Base-by-base conservation (phyloP, 2,113 vertebrate species). In the Piaya cayana region DNA sequence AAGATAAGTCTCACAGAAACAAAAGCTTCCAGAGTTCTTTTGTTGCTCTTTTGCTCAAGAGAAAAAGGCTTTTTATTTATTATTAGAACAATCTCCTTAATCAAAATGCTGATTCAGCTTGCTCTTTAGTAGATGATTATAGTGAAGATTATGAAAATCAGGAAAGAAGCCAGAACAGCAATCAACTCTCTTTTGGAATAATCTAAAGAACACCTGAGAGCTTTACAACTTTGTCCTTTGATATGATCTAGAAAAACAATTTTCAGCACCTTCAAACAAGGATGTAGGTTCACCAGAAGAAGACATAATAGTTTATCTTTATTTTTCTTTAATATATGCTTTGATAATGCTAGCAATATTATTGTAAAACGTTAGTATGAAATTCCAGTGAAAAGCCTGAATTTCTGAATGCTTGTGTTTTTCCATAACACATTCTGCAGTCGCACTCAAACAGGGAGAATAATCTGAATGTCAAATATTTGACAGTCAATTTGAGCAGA, bases 31-130 rank as follows among this genome's bases (percentile, higher is more conserved):
- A 82, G 77, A 91, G 78, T 91, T 93, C 43, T 94, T 63, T 75
- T 65, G 85, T 49, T 96, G 58, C 37, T 92, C 10, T 78, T 95
- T 93, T 86, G 27, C 70, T 94, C 43, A 81, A 43, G 36, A 91
- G 50, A 75, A 86, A 93, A 91, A 87, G 14, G 6, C 76, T 82
- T 69, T 93, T 96, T 58, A 81, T 82, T 97, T 96, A 81, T 94
- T 96, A 95, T 97, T 95, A 93, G 69, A 96, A 95, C 26, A 87
- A 65, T 90, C 82, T 97, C 36, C 90, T 94, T 93, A 92, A 85
- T 88, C 64, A 71, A 92, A 95, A 82, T 79, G 52, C 85, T 95
- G 79, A 96, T 37, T 96, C 76, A 95, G 81, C 71, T 90, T 96
- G 32, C 86, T 94, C 37, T 94, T 92, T 92, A 78, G 81, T 43